Evolutionary conservation across 2,797 vertebrate species (phyloP).

Genomic region (Iguana delicatissima): DNA sequence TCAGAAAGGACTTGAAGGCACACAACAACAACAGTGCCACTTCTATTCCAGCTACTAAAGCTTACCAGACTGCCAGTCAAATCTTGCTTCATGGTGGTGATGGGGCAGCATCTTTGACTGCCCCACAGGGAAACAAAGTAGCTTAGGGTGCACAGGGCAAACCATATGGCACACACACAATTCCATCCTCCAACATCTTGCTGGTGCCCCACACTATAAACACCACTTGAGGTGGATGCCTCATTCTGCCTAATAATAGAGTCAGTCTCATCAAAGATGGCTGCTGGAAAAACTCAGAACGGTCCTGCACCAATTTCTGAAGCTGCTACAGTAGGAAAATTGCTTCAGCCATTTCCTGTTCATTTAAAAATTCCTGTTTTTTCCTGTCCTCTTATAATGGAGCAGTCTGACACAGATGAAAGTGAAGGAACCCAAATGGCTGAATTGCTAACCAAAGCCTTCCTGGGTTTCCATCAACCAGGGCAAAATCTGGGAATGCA

Average conservation of each 20-base stretch:
- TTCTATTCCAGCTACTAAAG: neutral
- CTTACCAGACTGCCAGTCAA: neutral
- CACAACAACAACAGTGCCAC: too few relatives aligned
- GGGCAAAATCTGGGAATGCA: neutral
- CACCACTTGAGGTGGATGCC: too few relatives aligned
- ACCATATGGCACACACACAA: neutral
- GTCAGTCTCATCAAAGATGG: neutral
- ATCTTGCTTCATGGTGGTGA: neutral
- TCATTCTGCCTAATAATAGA: too few relatives aligned
- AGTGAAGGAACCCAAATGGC: neutral
- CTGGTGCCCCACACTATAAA: neutral
- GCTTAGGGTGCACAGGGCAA: neutral
- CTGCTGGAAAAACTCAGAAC: neutral
- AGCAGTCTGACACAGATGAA: neutral
- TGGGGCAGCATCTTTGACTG: neutral
- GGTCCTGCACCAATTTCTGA: neutral
- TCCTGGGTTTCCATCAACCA: neutral
- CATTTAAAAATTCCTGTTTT: neutral
- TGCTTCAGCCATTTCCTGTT: neutral
- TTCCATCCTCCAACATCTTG: neutral
- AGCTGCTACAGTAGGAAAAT: neutral
- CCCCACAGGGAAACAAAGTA: neutral
- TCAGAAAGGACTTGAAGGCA: too few relatives aligned
- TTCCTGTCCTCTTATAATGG: neutral
- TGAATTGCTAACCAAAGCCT: neutral